Evolutionary conservation across 2,113 vertebrate genomes (phyloP).

Genomic region (Xyliphius kryptos): DNA sequence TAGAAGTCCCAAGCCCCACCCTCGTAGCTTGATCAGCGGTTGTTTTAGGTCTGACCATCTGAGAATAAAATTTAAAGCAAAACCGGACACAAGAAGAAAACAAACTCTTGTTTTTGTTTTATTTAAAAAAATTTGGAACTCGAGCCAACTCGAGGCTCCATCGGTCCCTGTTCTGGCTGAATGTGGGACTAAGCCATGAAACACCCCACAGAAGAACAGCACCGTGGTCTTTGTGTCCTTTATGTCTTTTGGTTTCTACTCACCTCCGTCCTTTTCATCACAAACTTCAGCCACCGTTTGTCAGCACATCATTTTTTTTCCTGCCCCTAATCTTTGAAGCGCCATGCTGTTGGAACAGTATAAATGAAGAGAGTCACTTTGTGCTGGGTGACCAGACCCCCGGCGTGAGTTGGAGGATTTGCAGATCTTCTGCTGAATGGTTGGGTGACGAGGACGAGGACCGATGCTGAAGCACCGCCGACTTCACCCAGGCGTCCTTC

Average conservation of each 20-base stretch:
- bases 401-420: conserved; percentile 24
- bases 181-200: conserved; percentile 70
- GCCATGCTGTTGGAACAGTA: neutral
- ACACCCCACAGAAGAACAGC: conserved; percentile 65
- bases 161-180: conserved; percentile 60
- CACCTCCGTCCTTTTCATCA: conserved; percentile 50
- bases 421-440: conserved; percentile 9
- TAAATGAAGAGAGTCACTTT: conserved; percentile 29
- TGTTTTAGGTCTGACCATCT: conserved; percentile 66
- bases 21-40: conserved; percentile 55
- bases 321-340: neutral
- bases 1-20: conserved; percentile 59
- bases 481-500: conserved; percentile 46
- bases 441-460: conserved; percentile 9
- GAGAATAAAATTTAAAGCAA: conserved; percentile 51
- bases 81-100: conserved; percentile 53
- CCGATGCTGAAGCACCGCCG: neutral
- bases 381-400: conserved; percentile 62
- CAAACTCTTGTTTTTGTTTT: conserved; percentile 47
- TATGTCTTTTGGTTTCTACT: conserved; percentile 53
- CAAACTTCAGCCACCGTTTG: conserved; percentile 54
- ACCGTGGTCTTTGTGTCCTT: conserved; percentile 48
- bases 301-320: conserved; percentile 53
- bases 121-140: conserved; percentile 73
- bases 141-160: conserved; percentile 71